Evolutionary conservation across 2,113 vertebrate species (phyloP).

Genomic region (Ictidomys tridecemlineatus): DNA sequence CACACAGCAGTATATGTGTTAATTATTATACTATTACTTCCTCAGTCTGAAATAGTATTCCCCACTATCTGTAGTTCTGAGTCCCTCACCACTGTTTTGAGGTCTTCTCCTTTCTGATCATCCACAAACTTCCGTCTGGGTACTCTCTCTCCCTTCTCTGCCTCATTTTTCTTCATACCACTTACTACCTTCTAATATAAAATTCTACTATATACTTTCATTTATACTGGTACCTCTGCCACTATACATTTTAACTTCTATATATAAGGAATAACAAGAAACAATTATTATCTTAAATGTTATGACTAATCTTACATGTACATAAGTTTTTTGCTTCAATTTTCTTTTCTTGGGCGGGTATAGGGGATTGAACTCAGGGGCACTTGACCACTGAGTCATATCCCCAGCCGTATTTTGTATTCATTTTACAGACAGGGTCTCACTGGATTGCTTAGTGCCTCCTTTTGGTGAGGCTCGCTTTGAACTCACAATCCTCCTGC

Average conservation of each 20-base stretch:
- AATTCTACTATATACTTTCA: background rate
- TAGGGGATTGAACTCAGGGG: too few relatives aligned
- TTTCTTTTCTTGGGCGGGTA: conserved; percentile 24
- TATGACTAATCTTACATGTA: background rate
- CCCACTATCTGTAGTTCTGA: background rate
- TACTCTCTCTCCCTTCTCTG: background rate
- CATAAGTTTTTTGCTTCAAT: conserved; percentile 2
- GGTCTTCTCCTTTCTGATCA: background rate
- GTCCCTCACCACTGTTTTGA: background rate
- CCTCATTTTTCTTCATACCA: background rate
- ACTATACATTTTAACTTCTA: background rate
- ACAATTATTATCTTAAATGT: conserved; percentile 27
- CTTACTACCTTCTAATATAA: background rate
- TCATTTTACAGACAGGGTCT: too few relatives aligned
- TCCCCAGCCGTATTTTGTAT: too few relatives aligned
- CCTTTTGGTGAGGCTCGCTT: too few relatives aligned
- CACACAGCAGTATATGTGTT: background rate
- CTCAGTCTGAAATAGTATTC: background rate
- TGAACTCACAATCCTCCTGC: too few relatives aligned
- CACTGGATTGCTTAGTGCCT: too few relatives aligned
- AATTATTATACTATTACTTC: background rate
- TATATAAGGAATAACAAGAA: background rate
- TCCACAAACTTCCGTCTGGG: background rate
- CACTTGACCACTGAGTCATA: too few relatives aligned
- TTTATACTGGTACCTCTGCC: background rate